Base-by-base conservation (phyloP, 2,797 vertebrate genomes). In the Aldrovandia affinis region DNA sequence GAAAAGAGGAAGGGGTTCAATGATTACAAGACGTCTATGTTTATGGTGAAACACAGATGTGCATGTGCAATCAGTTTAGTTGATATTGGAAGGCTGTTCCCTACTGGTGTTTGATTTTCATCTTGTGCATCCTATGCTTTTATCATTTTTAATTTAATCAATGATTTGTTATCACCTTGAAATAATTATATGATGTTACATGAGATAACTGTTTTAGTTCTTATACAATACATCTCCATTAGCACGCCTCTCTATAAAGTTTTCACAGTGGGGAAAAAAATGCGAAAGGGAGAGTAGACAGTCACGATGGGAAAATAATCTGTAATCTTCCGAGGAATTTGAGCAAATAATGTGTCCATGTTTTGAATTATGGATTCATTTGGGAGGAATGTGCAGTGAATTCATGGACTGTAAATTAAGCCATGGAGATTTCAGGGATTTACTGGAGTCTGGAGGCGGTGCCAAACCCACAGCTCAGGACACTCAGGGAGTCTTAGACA, bases 321-420 rank as follows among this genome's bases (percentile, higher is more conserved):
- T 88, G 57, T 39, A 63, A 65, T 65, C 57, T 59, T 65, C 82
- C 9, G 81, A 83, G 15, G 83, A 87, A 86, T 86, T 84, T 80
- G 63, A 63, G 84, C 54, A 55, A 86, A 82, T 33, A n/a, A 78
- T 80, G 87, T 80, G 73, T 78, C 63, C 70, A 83, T 52, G 1
- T 84, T 84, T 68, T 83, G 81, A 86, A 86, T 86, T 65, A 83
- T 50, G 84, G 54, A 86, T 88, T 88, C 52, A 88, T 84, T 84
- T 83, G 81, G 9, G 55, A 90, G 85, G 88, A 89, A 90, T 91
- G 87, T 79, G 55, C 0, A 73, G 75, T 59, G 33, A 86, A 89
- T 86, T 86, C 81, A 68, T 83, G 70, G 84, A 83, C 65, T 63
- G 47, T 81, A 80, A 73, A 83, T 79, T 28, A 81, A 75, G 57